These are phyloP conservation scores for Dendroctonus valens DNA, from an alignment of 1,140 invertebrate genomes.

Conservation along the genomic window DNA sequence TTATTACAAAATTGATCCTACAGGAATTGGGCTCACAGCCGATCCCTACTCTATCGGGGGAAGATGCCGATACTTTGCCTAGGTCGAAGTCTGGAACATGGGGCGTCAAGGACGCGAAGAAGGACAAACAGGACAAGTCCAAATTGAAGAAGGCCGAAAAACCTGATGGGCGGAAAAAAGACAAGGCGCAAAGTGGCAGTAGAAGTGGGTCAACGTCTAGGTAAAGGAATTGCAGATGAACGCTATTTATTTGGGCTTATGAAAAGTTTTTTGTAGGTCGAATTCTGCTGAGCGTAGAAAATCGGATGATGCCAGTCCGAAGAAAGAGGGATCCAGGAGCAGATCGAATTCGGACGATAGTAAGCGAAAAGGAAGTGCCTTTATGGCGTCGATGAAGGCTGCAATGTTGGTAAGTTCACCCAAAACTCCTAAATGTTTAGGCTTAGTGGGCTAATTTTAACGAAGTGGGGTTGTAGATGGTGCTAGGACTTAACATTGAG, in stretches of 20 bases:
- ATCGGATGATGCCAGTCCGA: conserved; percentile 58
- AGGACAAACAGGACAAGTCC: conserved; percentile 48
- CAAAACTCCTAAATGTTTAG: no score
- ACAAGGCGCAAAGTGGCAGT: conserved; percentile 44
- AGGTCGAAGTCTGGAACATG: conserved; percentile 59
- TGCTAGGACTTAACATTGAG: no score
- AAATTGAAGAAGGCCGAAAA: conserved; percentile 42
- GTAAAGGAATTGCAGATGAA: background rate
- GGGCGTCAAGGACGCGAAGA: conserved; percentile 57
- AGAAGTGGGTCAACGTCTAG: conserved; percentile 55
- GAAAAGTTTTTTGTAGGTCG: conserved; percentile 47
- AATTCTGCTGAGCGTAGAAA: conserved; percentile 62
- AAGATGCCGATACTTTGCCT: conserved; percentile 41
- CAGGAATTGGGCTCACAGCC: conserved; percentile 66
- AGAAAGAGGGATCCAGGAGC: conserved; percentile 80
- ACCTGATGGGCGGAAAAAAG: conserved; percentile 35
- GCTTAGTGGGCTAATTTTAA: no score
- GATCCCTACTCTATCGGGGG: conserved; percentile 57
- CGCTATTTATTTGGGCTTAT: background rate
- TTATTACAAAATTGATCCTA: conserved; percentile 27
- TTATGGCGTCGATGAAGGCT: conserved; percentile 78
- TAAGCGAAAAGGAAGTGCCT: conserved; percentile 61
- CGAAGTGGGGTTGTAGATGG: no score
- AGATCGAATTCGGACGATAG: conserved; percentile 77
- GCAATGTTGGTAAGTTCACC: conserved; percentile 65